Evolutionary conservation across 2,797 vertebrate species (phyloP), one percentile per base, ranked within the genome.

Genomic region (Oceanodroma leucorhoa): DNA sequence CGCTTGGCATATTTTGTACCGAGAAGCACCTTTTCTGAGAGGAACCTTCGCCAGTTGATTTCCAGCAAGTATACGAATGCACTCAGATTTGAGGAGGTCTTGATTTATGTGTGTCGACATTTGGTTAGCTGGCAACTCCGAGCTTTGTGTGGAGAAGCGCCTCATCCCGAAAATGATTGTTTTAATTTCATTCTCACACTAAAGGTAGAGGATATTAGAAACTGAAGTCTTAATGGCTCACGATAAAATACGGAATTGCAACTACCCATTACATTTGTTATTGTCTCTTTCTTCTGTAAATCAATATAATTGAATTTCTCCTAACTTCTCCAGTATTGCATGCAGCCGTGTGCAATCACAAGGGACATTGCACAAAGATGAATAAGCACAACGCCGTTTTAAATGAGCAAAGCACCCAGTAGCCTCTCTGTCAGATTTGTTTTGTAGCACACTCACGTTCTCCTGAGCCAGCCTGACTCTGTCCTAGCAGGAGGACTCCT

Each of bases 251-350:
- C 80, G 88, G 95, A 96, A 90, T 73, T 94, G 88, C 94, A 84
- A 65, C 83, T 67, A 40, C 60, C 90, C 83, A 36, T 94, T 97
- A 84, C 90, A 97, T 95, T 96, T 89, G 90, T 96, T 96, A 92
- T 95, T 96, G 95, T 95, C 95, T 93, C 80, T 82, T 95, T 91
- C 89, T 93, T 80, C 86, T 34, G 70, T 96, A 94, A 95, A 96
- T 96, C 95, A 90, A 94, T 95, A 93, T 82, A 96, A 96, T 91
- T 95, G 95, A 96, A 95, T 96, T 95, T 94, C 91, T 94, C 90
- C 90, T 90, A 96, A 91, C 83, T 91, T 92, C 83, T 71, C 80
- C 76, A 58, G 89, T 36, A 84, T 61, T 92, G 91, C 38, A 79
- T 67, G 75, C 43, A 89, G 94, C 77, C 12, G 0, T 14, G 48